These are phyloP conservation scores for Anadara kagoshimensis DNA, from an alignment of 1,140 invertebrate genomes.

Conservation along the genomic window DNA sequence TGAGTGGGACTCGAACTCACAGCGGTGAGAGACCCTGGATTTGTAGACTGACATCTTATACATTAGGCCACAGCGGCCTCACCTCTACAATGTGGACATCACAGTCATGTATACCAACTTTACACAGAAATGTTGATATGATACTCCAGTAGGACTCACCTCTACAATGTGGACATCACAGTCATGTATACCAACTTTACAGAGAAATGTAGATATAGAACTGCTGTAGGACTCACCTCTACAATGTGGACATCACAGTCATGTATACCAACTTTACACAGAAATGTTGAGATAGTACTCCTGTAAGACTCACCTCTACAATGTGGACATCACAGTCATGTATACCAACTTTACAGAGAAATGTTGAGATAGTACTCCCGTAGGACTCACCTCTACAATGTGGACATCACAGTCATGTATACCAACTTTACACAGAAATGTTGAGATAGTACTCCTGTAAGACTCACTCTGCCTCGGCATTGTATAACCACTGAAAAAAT, in stretches of 20 bases:
- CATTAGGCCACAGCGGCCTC: no score
- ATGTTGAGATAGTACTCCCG: constrained; percentile 30
- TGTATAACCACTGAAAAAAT: constrained; percentile 2
- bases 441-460: constrained; percentile 27
- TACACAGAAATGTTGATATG: constrained; percentile 41
- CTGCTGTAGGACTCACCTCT: constrained; percentile 44
- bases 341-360: constrained; percentile 49
- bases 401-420: constrained; percentile 44
- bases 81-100: constrained; percentile 54
- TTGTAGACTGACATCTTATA: no score
- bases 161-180: constrained; percentile 42
- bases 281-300: constrained; percentile 35
- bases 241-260: constrained; percentile 48
- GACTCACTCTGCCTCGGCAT: constrained; percentile 25
- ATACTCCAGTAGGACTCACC: constrained; percentile 29
- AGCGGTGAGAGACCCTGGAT: no score
- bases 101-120: constrained; percentile 42
- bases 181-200: constrained; percentile 44
- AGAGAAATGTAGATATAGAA: constrained; percentile 42
- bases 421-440: constrained; percentile 47
- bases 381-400: constrained; percentile 34
- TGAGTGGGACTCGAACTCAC: no score
- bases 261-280: constrained; percentile 44
- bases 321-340: constrained; percentile 46
- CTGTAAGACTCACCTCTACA: constrained; percentile 28